Conservation (phyloP, 2,888 invertebrate genomes). For the Syrista parreyssii region DNA sequence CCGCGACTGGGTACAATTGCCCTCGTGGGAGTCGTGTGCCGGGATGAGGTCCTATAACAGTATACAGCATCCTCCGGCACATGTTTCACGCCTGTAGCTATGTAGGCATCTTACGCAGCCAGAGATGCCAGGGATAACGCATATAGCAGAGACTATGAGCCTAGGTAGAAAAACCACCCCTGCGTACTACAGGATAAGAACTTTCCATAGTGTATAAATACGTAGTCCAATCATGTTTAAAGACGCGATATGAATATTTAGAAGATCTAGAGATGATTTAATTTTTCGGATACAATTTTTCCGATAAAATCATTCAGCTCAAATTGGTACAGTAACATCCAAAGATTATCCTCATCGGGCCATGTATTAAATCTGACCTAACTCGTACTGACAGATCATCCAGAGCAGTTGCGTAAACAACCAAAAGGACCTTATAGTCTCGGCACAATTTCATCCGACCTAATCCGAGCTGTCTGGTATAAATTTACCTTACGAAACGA, state of each 20-base stretch:
- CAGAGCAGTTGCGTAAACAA: neutral
- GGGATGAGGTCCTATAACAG: neutral
- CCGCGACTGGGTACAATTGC: neutral
- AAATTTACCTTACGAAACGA: slow-evolving; percentile 2
- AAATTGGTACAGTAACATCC: neutral
- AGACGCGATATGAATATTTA: neutral
- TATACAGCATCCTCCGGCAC: neutral
- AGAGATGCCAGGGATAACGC: neutral
- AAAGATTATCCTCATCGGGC: neutral
- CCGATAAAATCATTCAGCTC: too few species aligned
- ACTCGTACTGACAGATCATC: neutral
- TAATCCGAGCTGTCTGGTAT: neutral
- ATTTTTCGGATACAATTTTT: neutral
- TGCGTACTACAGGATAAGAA: neutral
- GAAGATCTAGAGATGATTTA: neutral
- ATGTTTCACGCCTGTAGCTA: neutral
- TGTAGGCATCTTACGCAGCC: neutral
- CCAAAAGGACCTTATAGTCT: neutral
- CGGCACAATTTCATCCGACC: neutral
- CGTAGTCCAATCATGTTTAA: neutral
- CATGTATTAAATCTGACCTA: neutral
- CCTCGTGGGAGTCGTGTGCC: neutral
- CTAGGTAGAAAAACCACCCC: neutral
- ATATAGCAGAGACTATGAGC: neutral
- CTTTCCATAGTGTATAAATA: too few species aligned